A percentile compares a stretch with the other conserved stretches of the same genome.
Evolutionary conservation across 1,140 invertebrate species (phyloP).

Genomic region (Pseudoatta argentina): DNA sequence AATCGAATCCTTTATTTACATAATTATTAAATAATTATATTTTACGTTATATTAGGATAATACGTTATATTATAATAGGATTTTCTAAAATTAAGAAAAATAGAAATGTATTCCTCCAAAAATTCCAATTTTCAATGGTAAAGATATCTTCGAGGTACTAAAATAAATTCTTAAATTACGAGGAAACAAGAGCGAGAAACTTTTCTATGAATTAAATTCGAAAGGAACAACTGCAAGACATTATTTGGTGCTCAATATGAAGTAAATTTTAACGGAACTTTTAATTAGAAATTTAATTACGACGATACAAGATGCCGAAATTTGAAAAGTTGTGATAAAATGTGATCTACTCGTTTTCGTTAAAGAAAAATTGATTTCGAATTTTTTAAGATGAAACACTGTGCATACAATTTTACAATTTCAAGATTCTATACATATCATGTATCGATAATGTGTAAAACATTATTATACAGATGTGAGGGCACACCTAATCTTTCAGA

Average conservation of each 20-base stretch:
- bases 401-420: not conserved
- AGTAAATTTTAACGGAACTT: not conserved
- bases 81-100: not conserved
- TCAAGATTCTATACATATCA: not conserved
- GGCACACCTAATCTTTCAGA: not conserved
- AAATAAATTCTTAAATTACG: slow-evolving; percentile 16
- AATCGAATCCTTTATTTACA: not conserved
- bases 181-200: not conserved
- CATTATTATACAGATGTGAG: not conserved
- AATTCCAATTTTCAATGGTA: not conserved
- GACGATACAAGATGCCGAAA: not conserved
- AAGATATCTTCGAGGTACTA: not conserved
- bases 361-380: not conserved
- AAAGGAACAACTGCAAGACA: not conserved
- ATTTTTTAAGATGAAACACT: not conserved
- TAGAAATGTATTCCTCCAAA: not conserved
- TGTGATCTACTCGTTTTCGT: not conserved
- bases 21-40: not conserved
- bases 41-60: not conserved
- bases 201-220: slow-evolving; percentile 6
- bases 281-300: slow-evolving; percentile 32
- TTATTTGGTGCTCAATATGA: not conserved
- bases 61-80: too few relatives aligned
- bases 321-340: not conserved
- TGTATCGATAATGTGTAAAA: not conserved